Evolutionary conservation across 2,113 vertebrate genomes (phyloP).

Genomic region (Pluvianellus socialis): DNA sequence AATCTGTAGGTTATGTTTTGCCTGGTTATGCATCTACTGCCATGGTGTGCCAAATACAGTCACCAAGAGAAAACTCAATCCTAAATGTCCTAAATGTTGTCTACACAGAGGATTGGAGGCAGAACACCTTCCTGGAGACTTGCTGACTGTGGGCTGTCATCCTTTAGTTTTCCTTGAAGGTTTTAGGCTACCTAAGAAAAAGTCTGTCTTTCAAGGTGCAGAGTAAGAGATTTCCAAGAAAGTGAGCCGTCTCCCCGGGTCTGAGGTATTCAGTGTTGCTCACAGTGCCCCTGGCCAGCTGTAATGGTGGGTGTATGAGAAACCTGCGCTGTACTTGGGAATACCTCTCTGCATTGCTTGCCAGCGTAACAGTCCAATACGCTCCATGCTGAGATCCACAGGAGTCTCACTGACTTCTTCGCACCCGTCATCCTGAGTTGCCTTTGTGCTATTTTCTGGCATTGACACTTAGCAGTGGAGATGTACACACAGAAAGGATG

Average conservation of each 20-base stretch:
- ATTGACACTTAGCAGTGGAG: neutral
- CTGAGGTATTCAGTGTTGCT: neutral
- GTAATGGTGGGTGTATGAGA: neutral
- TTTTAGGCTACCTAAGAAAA: neutral
- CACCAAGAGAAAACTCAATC: neutral
- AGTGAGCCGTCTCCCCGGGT: neutral
- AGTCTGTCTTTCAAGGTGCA: neutral
- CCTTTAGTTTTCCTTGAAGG: neutral
- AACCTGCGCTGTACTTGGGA: neutral
- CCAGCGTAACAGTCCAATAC: neutral
- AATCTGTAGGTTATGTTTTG: neutral
- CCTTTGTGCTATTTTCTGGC: neutral
- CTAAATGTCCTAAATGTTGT: neutral
- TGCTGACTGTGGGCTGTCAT: neutral
- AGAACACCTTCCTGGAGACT: neutral
- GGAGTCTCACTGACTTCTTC: neutral
- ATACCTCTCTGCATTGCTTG: neutral
- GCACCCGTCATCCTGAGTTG: neutral
- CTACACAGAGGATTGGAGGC: neutral
- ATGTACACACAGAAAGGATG: neutral
- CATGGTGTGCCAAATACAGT: neutral
- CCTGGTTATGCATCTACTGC: neutral
- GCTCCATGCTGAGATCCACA: neutral
- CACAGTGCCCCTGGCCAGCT: neutral
- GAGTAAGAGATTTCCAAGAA: neutral